Evolutionary conservation across 2,888 invertebrate species (phyloP).

Genomic region (Alsophila aescularia): DNA sequence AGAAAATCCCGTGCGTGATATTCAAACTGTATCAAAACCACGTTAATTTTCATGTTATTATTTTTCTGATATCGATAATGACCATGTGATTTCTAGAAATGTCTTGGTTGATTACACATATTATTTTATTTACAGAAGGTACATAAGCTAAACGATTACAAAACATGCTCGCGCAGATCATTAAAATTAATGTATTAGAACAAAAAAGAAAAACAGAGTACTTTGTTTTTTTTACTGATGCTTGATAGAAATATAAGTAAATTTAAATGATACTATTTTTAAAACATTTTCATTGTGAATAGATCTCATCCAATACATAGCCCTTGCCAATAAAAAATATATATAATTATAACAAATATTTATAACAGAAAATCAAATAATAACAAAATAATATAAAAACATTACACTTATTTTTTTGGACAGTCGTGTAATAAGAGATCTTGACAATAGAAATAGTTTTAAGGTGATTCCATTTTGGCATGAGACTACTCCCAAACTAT

Average conservation of each 20-base stretch:
- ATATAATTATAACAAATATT: conserved; percentile 21
- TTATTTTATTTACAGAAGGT: not conserved
- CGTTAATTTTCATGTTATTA: too few species aligned
- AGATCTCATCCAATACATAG: conserved; percentile 8
- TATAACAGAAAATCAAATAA: conserved; percentile 28
- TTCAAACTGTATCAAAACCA: too few species aligned
- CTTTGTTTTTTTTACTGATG: not conserved
- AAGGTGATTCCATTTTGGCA: conserved; percentile 10
- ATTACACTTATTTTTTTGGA: too few species aligned
- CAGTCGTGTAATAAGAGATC: too few species aligned
- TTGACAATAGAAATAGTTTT: conserved; percentile 27
- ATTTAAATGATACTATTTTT: not conserved
- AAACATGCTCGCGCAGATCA: not conserved
- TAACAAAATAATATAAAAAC: conserved; percentile 27
- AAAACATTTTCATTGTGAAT: not conserved
- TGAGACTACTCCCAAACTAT: not conserved
- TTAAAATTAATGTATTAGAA: not conserved
- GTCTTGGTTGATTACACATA: too few species aligned
- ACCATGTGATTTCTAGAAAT: too few species aligned
- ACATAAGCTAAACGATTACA: not conserved
- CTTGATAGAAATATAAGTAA: not conserved
- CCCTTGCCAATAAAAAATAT: conserved; percentile 26
- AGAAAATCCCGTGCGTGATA: too few species aligned
- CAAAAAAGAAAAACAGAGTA: not conserved
- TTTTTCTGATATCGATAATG: too few species aligned